Conservation (phyloP, 2,113 vertebrate species). For the Platysteira castanea region DNA sequence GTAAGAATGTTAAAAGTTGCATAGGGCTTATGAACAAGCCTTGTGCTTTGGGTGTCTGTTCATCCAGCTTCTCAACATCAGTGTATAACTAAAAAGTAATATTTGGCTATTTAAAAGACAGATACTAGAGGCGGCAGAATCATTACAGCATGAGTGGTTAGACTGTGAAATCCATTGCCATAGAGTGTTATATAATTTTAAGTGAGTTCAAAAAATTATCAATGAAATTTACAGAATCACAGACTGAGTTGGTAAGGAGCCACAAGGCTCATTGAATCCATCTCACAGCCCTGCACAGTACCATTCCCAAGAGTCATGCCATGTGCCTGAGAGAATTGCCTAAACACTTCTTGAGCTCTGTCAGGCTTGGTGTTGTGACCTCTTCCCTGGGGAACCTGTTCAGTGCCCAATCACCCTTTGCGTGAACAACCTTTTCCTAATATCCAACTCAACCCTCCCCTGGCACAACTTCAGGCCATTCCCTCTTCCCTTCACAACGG, state of each 20-base stretch:
- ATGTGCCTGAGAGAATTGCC: not conserved
- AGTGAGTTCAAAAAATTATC: not conserved
- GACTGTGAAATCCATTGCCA: not conserved
- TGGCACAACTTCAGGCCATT: not conserved
- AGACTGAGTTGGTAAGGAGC: not conserved
- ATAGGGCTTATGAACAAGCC: not conserved
- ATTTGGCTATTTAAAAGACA: not conserved
- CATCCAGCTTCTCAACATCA: not conserved
- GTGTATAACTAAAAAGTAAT: not conserved
- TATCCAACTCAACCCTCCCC: too few species aligned
- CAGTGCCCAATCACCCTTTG: not conserved
- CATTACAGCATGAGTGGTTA: not conserved
- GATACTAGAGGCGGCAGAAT: not conserved
- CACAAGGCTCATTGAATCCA: not conserved
- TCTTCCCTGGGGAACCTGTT: too few species aligned
- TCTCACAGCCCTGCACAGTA: not conserved
- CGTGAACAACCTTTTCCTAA: not conserved
- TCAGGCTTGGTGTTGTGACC: not conserved
- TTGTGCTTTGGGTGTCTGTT: not conserved
- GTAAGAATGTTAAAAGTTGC: accelerated
- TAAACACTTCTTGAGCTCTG: not conserved
- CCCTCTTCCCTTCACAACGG: too few species aligned
- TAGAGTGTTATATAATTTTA: not conserved
- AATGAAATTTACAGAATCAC: not conserved
- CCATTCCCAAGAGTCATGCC: not conserved